phyloP scores from a whole-genome alignment of 2,888 invertebrate species.

The Temnothorax unifasciatus region DNA sequence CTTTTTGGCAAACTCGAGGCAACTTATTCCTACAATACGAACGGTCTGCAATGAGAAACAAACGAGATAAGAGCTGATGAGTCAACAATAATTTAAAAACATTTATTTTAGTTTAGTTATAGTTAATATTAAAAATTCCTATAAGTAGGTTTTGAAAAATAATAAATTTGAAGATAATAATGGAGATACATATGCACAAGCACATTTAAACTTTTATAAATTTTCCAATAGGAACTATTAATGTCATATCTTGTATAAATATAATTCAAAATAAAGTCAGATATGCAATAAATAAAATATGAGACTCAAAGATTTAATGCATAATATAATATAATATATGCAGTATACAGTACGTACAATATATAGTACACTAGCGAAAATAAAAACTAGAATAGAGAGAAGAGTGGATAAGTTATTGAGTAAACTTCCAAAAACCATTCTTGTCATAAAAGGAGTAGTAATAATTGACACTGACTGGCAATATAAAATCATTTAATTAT shows the following conservation, averaged over 20 bases:
- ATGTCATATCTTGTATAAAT: neutral
- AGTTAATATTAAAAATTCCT: neutral
- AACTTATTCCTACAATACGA: neutral
- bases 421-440: neutral
- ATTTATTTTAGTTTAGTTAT: neutral
- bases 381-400: neutral
- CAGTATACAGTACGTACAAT: neutral
- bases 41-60: conserved; percentile 8
- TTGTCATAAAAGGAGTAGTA: too few relatives aligned
- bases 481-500: too few relatives aligned
- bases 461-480: too few relatives aligned
- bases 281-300: neutral
- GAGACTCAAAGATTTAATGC: neutral
- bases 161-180: neutral
- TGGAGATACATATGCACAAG: neutral
- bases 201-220: neutral
- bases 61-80: neutral
- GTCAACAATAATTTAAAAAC: neutral
- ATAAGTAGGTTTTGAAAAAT: too few relatives aligned
- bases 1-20: neutral
- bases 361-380: neutral
- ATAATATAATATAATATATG: neutral
- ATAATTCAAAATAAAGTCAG: neutral
- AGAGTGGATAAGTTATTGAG: neutral
- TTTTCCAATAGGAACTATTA: neutral